A percentile compares a stretch with the other conserved stretches of the same genome.
phyloP scores from a whole-genome alignment of 35 echinoderm and acorn worm species.

The Patiria miniata region DNA sequence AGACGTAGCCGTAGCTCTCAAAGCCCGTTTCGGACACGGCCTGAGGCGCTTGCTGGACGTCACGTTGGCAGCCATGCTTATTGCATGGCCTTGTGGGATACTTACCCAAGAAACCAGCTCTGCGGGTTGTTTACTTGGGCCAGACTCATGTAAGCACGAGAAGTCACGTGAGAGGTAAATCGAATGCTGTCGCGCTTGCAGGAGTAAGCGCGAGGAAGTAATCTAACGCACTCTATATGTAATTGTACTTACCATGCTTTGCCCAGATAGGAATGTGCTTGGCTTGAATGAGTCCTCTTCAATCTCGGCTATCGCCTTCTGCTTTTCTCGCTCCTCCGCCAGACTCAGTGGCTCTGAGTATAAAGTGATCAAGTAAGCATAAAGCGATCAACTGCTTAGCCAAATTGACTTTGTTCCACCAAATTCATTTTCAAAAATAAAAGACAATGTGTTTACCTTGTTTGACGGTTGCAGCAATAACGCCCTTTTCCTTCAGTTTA shows the following conservation, averaged over 20 bases:
- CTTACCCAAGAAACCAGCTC: too few relatives aligned
- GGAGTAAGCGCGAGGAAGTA: too few relatives aligned
- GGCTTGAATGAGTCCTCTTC: slow-evolving; percentile 16
- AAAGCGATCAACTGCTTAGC: not conserved
- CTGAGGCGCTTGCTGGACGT: too few relatives aligned
- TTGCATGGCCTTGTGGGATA: too few relatives aligned
- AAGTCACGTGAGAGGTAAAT: too few relatives aligned
- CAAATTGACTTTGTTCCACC: not conserved
- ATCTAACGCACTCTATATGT: not conserved
- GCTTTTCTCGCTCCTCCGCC: not conserved
- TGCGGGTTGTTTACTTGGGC: too few relatives aligned
- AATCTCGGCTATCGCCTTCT: not conserved
- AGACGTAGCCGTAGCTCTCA: too few relatives aligned
- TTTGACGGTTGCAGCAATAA: slow-evolving; percentile 1
- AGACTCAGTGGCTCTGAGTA: not conserved
- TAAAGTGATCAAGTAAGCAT: not conserved
- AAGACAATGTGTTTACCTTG: slow-evolving; percentile 2
- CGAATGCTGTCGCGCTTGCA: too few relatives aligned
- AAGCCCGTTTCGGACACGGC: too few relatives aligned
- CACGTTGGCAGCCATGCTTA: too few relatives aligned
- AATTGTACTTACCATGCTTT: not conserved
- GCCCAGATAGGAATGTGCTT: slow-evolving; percentile 1
- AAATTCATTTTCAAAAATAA: not conserved
- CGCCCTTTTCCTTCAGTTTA: slow-evolving; percentile 28
- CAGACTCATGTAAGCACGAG: too few relatives aligned